These are phyloP conservation scores for Staurois parvus DNA, from an alignment of 2,797 vertebrate genomes.

Conservation along the genomic window DNA sequence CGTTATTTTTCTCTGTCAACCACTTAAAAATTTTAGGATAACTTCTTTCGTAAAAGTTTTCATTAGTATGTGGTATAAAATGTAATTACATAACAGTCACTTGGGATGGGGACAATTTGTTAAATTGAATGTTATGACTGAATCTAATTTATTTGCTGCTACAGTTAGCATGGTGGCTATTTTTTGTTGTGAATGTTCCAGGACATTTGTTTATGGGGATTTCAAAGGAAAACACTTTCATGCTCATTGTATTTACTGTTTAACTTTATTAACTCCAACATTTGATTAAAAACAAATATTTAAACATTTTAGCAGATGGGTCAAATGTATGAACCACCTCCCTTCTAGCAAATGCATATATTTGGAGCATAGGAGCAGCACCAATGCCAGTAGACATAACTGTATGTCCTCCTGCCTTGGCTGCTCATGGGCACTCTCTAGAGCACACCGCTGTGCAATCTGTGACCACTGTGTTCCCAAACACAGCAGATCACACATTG, in stretches of 20 bases:
- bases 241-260: background rate
- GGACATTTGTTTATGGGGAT: background rate
- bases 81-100: constrained; percentile 29
- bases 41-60: constrained; percentile 13
- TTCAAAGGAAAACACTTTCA: background rate
- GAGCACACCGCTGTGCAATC: too few species aligned
- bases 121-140: constrained; percentile 15
- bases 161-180: background rate
- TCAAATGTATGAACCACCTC: background rate
- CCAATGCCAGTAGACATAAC: too few species aligned
- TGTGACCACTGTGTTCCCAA: too few species aligned
- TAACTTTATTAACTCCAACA: background rate
- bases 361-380: too few species aligned
- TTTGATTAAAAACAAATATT: background rate
- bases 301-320: background rate
- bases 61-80: constrained; percentile 31
- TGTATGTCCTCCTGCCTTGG: too few species aligned
- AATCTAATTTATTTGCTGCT: constrained; percentile 38
- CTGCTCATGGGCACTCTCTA: too few species aligned
- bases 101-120: background rate
- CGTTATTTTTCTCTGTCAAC: constrained; percentile 17
- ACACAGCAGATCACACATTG: too few species aligned
- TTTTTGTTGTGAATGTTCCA: background rate
- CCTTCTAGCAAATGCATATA: too few species aligned
- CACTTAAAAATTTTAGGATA: constrained; percentile 27